Evolutionary conservation across 2,797 vertebrate species (phyloP).

Genomic region (Scolopax bukidnonensis): DNA sequence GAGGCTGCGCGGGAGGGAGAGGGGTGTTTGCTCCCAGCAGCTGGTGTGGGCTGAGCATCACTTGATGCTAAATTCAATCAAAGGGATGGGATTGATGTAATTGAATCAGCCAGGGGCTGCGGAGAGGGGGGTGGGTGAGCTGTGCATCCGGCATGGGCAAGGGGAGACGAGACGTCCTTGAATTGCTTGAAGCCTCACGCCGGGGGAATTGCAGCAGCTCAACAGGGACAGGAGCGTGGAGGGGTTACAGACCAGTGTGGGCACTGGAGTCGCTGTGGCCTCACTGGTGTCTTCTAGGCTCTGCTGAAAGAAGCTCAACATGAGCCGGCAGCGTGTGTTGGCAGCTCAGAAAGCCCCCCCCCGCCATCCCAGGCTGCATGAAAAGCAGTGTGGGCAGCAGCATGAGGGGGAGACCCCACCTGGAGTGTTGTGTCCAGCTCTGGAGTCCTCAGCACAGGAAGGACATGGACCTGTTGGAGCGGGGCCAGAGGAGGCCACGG

Average conservation of each 20-base stretch:
- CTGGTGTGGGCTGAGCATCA: fast-evolving
- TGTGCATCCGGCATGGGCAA: neutral
- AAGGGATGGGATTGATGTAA: conserved; percentile 26
- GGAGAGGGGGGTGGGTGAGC: neutral
- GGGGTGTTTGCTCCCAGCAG: neutral
- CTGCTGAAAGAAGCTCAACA: neutral
- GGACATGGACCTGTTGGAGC: too few species aligned
- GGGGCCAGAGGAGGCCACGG: too few species aligned
- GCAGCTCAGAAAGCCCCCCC: too few species aligned
- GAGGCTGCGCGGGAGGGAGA: neutral
- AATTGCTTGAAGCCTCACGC: neutral
- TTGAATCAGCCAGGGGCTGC: conserved; percentile 28
- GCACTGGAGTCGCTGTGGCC: neutral
- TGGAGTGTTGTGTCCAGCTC: too few species aligned
- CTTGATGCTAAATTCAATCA: conserved; percentile 24
- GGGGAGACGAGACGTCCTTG: neutral
- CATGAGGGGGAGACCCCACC: too few species aligned
- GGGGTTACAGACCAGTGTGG: neutral
- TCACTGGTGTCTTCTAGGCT: neutral
- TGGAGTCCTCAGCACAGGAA: too few species aligned
- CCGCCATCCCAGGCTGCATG: too few species aligned
- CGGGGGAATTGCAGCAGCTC: neutral
- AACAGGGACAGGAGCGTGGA: neutral
- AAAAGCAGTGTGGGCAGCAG: too few species aligned
- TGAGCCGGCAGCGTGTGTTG: too few species aligned